Base-by-base conservation (phyloP, 2,113 vertebrate species). In the Petroica traversi region DNA sequence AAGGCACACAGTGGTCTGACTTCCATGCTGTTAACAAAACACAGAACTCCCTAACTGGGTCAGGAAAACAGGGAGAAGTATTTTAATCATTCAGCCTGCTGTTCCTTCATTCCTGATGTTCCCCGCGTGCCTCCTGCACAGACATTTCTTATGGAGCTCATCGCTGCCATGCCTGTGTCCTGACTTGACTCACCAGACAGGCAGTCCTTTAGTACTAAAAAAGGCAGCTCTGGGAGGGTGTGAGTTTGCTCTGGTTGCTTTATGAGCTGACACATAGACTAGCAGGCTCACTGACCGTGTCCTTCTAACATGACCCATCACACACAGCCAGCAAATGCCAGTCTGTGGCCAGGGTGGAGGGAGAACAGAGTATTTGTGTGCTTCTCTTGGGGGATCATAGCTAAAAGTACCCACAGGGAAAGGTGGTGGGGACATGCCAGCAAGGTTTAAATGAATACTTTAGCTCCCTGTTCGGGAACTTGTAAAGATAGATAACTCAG, bases 271-370 rank as follows among this genome's bases (percentile, higher is more conserved):
- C 38, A 8, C 14, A 34, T 14, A 61, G 41, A 36, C 23, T 31
- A 59, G 48, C 25, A 92, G 67, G 28, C 18, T 73, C 69, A 52
- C 7, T 45, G 54, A 49, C 34, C 0, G 0, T 73, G n/a, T 15
- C 28, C 66, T 85, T 20, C 25, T 64, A 23, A 49, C 0, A 0
- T 22, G 46, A 78, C 72, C 40, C 25, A 19, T 15, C n/a, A 26
- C 40, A 40, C 5, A 1, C 0, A 8, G 34, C 33, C 55, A 55
- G 48, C 0, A 0, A 85, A 48, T 6, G 40, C 19, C 34, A 64
- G 19, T 19, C 52, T 29, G 41, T 23, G 20, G 29, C 38, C 2
- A 1, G 20, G 38, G 11, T n/a, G 74, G 34, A 55, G 34, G 5
- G 15, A 62, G 5, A 20, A n/a, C 28, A 38, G 31, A 34, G 29